Evolutionary conservation across 2,888 invertebrate species (phyloP).

Genomic region (Habroteleia sp.): DNA sequence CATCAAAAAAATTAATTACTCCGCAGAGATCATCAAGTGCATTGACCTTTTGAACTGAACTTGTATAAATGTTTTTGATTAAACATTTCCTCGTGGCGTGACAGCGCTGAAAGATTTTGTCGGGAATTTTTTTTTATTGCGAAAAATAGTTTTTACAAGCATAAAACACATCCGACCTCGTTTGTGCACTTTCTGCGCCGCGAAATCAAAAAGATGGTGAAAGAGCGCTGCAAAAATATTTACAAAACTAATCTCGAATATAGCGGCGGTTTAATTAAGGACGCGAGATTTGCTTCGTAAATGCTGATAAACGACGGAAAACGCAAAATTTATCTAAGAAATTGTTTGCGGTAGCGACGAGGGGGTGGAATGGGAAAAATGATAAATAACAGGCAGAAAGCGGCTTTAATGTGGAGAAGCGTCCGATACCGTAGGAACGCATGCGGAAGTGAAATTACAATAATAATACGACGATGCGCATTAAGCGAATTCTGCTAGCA

Average conservation of each 20-base stretch:
- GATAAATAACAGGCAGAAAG: conserved; percentile 50
- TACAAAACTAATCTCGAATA: conserved; percentile 49
- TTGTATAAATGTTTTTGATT: conserved; percentile 6
- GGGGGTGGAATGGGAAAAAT: conserved; percentile 25
- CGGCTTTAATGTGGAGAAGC: conserved; percentile 43
- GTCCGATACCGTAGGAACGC: conserved; percentile 52
- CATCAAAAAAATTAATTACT: too few species aligned
- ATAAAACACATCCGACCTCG: conserved; percentile 2
- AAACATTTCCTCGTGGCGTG: background rate
- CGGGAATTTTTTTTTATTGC: background rate
- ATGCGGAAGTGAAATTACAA: conserved; percentile 60
- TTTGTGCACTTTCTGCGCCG: conserved; percentile 11
- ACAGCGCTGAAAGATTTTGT: background rate
- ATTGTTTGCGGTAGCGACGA: conserved; percentile 37
- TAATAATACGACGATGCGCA: conserved; percentile 60
- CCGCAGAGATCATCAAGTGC: background rate
- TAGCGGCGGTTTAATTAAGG: conserved; percentile 47
- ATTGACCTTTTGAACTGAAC: background rate
- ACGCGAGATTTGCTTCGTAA: conserved; percentile 29
- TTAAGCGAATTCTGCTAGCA: conserved; percentile 58
- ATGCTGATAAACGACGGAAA: conserved; percentile 56
- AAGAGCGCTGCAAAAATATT: conserved; percentile 32
- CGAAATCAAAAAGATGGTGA: conserved; percentile 20
- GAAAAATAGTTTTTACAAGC: conserved; percentile 10
- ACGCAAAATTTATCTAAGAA: conserved; percentile 58